These are phyloP conservation scores for Ochropleura leucogaster DNA, from an alignment of 2,888 invertebrate species.

Conservation along the genomic window DNA sequence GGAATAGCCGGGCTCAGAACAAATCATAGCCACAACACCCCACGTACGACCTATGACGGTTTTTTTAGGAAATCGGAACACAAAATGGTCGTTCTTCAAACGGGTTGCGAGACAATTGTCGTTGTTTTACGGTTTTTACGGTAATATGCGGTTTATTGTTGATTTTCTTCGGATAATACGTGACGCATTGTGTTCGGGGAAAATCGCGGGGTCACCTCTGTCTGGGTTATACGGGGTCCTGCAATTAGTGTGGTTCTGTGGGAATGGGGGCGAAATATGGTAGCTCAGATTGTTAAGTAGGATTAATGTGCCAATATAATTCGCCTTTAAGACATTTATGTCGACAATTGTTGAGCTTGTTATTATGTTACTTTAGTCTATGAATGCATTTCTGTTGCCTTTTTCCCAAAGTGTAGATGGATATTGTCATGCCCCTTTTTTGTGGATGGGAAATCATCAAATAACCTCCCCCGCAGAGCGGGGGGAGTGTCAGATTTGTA, in stretches of 20 bases:
- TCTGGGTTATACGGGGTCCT: conserved; percentile 48
- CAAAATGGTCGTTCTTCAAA: conserved; percentile 58
- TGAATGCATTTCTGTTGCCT: too few species aligned
- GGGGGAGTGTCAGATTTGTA: too few species aligned
- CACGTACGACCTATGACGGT: conserved; percentile 58
- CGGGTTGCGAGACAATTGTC: conserved; percentile 65
- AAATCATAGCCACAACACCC: conserved; percentile 41
- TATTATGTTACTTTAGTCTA: too few species aligned
- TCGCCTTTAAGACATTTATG: too few species aligned
- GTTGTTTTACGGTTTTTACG: conserved; percentile 62
- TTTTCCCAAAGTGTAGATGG: too few species aligned
- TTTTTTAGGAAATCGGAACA: conserved; percentile 67
- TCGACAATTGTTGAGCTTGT: too few species aligned
- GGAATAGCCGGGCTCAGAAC: background rate
- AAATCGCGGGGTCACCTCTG: conserved; percentile 54
- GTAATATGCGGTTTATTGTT: conserved; percentile 65
- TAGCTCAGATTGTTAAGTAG: conserved; percentile 33
- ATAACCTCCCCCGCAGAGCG: too few species aligned
- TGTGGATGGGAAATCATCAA: too few species aligned
- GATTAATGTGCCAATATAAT: background rate
- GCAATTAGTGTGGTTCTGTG: conserved; percentile 56
- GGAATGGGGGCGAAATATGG: conserved; percentile 31
- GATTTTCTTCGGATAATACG: conserved; percentile 56
- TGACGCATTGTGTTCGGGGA: conserved; percentile 60
- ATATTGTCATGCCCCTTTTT: too few species aligned